Evolutionary conservation across 2,888 invertebrate genomes (phyloP), one percentile per base, ranked within the genome.

Genomic region (Drymonia ruficornis): DNA sequence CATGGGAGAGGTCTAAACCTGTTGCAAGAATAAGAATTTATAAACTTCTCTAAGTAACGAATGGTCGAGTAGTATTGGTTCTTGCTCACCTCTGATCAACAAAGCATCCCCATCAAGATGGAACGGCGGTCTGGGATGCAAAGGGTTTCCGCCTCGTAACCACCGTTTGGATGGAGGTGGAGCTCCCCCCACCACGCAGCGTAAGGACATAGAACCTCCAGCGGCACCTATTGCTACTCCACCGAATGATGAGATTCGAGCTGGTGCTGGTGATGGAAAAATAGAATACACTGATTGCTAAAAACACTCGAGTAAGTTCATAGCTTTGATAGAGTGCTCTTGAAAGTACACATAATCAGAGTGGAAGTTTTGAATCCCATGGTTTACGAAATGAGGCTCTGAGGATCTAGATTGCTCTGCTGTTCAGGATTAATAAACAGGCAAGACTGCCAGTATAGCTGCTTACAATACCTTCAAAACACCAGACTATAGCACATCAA

Each of bases 171-270:
- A 93, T 0, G 97, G 97, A 1, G 95, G 95, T 2, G 97, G 97
- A 66, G 96, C 95, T 0, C 97, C 96, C 13, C 95, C 95, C 0
- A 95, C 95, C 46, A 95, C 87, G 76, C 97, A 97, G 5, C 96
- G 95, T 15, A 97, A 83, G 0, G 94, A 90, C 29, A 96, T 89
- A 4, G 94, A 92, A 0, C 94, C 94, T 47, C 96, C 96, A 53
- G 96, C 95, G 0, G 96, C 94, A 59, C 95, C 95, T 50, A 95
- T 93, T 19, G 96, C 87, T 42, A 94, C 81, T 68, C 96, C 96
- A 2, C 97, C 96, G 77, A 98, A 98, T 9, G 97, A 97, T 0
- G 97, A 97, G 57, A 98, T 97, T 59, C 96, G 94, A 1, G 98
- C 97, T 40, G 97, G 96, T 42, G 96, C 98, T 96, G 77, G n/a